Percentiles rank a stretch among this genome's conserved stretches.
Conservation (phyloP, 64 coral and sea anemone genomes). For the Platygyra sinensis region DNA sequence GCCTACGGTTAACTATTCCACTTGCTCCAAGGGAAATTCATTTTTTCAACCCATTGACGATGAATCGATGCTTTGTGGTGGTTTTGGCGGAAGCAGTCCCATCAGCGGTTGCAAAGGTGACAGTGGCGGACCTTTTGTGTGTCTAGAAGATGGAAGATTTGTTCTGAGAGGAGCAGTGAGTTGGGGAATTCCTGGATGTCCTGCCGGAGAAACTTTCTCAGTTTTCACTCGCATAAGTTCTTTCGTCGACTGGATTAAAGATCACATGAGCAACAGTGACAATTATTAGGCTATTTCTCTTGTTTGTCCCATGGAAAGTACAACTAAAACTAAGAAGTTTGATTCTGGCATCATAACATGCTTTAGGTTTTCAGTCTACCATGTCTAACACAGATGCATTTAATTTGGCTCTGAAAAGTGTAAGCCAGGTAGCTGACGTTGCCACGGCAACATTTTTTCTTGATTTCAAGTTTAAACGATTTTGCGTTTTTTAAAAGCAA, state of each 20-base stretch:
- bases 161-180: conserved; percentile 69
- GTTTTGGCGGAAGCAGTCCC: conserved; percentile 31
- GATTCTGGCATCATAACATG: no score
- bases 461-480: no score
- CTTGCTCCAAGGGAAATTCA: conserved; percentile 70
- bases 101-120: conserved; percentile 85
- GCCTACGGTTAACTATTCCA: conserved; percentile 55
- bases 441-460: no score
- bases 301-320: neutral
- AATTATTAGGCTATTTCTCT: conserved; percentile 6
- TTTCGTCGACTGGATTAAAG: conserved; percentile 61
- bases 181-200: conserved; percentile 69
- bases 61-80: conserved; percentile 76
- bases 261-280: conserved; percentile 38
- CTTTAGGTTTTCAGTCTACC: no score
- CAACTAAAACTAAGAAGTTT: no score
- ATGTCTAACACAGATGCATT: no score
- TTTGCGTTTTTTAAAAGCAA: no score
- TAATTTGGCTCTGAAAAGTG: no score
- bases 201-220: conserved; percentile 36
- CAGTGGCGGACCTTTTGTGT: conserved; percentile 79
- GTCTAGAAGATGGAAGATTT: conserved; percentile 45
- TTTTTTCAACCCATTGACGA: conserved; percentile 71
- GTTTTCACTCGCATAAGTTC: conserved; percentile 71
- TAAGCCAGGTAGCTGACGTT: no score